Base-by-base conservation (phyloP, 2,113 vertebrate species). In the Oryzias javanicus region DNA sequence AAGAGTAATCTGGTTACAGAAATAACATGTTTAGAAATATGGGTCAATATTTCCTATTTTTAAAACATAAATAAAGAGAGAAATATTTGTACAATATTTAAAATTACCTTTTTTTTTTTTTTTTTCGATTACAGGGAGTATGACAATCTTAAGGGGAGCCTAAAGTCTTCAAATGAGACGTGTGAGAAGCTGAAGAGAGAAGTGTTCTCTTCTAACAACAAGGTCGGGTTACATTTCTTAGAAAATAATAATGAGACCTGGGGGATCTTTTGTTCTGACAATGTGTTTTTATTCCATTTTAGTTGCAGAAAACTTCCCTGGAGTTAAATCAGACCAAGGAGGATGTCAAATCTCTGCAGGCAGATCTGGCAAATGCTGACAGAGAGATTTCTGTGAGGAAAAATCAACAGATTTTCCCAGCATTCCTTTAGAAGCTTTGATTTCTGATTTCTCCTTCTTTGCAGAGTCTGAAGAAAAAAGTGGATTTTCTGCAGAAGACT, bases 381-480 rank as follows among this genome's bases (percentile, higher is more conserved):
- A 94, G 92, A 79, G 95, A 98, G 81, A 97, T 98, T 51, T 79
- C 77, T 73, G 96, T 98, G 76, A 90, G 84, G 22, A 15, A 40
- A 18, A 16, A 47, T 16, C 7, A 27, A 20, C 4, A 35, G 4
- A 15, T 15, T 45, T 41, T 41, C 3, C 5, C 47, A 12, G 4
- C 22, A 1, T 5, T 35, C 35, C 3, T 35, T 35, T 10, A 35
- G 29, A 35, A 20, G 12, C 58, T n/a, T 14, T 54, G 20, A 64
- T 49, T 19, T 48, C 18, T 70, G 12, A 18, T 1, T 42, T 14
- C 68, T 20, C 14, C 63, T 14, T 66, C 25, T 57, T 51, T 59
- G 4, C 78, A 99, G 97, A 97, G 94, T 81, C 84, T 98, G 61
- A 98, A 94, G 78, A 99, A 97, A 83, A 98, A 96, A 76, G 92